These are phyloP conservation scores for Ctenomys sociabilis DNA, from an alignment of 2,113 vertebrate genomes.

Conservation along the genomic window DNA sequence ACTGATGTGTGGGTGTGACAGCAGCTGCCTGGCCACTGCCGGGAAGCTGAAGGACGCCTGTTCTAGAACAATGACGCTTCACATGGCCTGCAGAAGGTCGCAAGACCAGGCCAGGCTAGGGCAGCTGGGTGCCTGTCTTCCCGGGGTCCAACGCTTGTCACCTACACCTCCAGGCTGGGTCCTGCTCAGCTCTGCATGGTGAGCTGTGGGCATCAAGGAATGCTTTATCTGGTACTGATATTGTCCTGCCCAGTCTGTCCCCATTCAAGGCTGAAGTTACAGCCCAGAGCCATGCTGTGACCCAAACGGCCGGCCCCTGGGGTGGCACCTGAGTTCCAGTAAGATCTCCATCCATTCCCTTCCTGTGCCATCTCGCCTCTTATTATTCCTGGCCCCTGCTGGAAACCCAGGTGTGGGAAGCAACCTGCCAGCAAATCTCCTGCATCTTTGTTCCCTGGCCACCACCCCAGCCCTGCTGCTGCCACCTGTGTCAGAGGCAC, in stretches of 20 bases:
- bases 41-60: background rate
- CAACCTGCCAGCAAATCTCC: background rate
- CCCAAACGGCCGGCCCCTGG: background rate
- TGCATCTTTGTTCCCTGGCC: background rate
- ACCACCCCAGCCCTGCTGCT: background rate
- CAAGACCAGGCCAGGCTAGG: background rate
- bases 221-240: background rate
- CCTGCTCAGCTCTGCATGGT: background rate
- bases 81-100: background rate
- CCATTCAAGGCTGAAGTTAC: background rate
- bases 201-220: background rate
- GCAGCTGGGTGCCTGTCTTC: background rate
- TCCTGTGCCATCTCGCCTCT: background rate
- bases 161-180: background rate
- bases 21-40: background rate
- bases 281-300: background rate
- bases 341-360: background rate
- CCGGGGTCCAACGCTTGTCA: background rate
- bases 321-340: background rate
- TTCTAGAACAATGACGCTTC: background rate
- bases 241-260: background rate
- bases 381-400: background rate
- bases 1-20: background rate
- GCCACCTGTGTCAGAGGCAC: too few relatives aligned
- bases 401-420: background rate